Evolutionary conservation across 1,140 invertebrate species (phyloP).

Genomic region (Drosophila dunni): DNA sequence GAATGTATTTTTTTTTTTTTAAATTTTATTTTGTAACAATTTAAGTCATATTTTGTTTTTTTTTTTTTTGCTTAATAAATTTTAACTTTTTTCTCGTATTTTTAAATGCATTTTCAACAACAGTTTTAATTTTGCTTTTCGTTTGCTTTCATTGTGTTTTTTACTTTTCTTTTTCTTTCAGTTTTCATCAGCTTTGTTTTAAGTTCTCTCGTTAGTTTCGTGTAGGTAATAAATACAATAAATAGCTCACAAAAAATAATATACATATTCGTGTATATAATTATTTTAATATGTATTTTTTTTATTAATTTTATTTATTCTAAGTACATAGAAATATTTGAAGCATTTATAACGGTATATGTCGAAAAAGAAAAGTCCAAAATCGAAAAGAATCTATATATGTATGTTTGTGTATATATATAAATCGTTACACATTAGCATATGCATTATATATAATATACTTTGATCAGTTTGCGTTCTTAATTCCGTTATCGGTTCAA

Average conservation of each 20-base stretch:
- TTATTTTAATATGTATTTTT: constrained; percentile 22
- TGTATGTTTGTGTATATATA: background rate
- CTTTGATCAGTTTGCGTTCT: background rate
- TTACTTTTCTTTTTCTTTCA: constrained; percentile 34
- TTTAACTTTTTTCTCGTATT: constrained; percentile 44
- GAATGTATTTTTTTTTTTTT: constrained; percentile 51
- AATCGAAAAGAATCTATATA: constrained; percentile 41
- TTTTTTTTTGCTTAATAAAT: constrained; percentile 49
- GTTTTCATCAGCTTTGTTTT: constrained; percentile 29
- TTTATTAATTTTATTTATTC: constrained; percentile 22
- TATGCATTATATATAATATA: constrained; percentile 5
- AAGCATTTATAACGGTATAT: constrained; percentile 39
- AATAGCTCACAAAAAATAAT: constrained; percentile 42
- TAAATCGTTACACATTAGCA: constrained; percentile 28
- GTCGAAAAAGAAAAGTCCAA: constrained; percentile 39
- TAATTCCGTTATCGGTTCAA: background rate
- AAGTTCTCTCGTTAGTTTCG: constrained; percentile 41
- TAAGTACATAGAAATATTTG: constrained; percentile 39
- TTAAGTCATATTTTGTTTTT: constrained; percentile 46
- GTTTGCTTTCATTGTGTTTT: constrained; percentile 15
- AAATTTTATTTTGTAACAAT: constrained; percentile 75
- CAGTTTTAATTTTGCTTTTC: constrained; percentile 53
- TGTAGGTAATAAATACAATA: constrained; percentile 48
- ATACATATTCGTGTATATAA: constrained; percentile 40
- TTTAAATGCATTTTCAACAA: constrained; percentile 82